These are phyloP conservation scores for Brenthis daphne DNA, from an alignment of 2,888 invertebrate species.

Conservation along the genomic window DNA sequence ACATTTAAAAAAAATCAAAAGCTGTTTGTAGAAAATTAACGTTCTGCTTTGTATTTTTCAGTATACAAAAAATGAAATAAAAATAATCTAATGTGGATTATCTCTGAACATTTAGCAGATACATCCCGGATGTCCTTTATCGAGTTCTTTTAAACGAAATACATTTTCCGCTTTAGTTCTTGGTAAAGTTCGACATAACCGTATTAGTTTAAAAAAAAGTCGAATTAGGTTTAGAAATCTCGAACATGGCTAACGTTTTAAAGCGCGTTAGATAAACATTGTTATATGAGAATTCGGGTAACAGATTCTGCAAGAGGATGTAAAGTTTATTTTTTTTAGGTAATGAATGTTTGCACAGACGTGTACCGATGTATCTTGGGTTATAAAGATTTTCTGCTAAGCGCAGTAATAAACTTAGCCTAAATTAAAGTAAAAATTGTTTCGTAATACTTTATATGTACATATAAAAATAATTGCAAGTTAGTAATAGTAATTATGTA, in stretches of 20 bases:
- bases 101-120: neutral
- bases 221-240: constrained; percentile 16
- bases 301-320: constrained; percentile 7
- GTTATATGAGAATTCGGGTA: constrained; percentile 1
- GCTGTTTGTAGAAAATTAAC: no score
- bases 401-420: no score
- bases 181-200: constrained; percentile 33
- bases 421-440: neutral
- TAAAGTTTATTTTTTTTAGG: constrained; percentile 12
- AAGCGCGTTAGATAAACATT: constrained; percentile 7
- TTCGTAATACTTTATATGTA: neutral
- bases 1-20: no score
- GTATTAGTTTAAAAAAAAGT: constrained; percentile 10
- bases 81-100: no score
- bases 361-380: no score
- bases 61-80: no score
- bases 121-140: constrained; percentile 12
- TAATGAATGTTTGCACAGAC: constrained; percentile 10
- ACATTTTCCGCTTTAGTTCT: constrained; percentile 44
- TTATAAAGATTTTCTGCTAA: neutral
- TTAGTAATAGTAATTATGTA: no score
- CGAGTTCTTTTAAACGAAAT: constrained; percentile 12
- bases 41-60: no score
- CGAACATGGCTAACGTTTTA: constrained; percentile 6
- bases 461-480: no score